Base-by-base conservation (phyloP, 2,888 invertebrate species). In the Amitus sp. region DNA sequence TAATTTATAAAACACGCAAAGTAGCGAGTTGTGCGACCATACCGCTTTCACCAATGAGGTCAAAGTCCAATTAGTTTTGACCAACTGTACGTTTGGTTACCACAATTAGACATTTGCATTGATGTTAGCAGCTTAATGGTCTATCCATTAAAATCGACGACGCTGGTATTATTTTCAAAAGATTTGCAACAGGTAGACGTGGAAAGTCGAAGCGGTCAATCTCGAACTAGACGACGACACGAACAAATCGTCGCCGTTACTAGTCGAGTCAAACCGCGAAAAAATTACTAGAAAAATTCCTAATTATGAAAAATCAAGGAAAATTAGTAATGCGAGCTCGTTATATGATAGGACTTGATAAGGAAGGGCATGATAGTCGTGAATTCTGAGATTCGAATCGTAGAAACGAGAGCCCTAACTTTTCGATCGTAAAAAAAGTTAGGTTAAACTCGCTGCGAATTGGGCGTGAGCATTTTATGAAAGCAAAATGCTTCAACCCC, bases 101-200 rank as follows among this genome's bases (percentile, higher is more conserved):
- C 71, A 79, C 78, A 79, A 78, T 78, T 79, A 79, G 79, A 79
- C 79, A 79, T 79, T 79, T 79, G 79, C 79, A 79, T 79, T 79
- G 78, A 77, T 78, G 79, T 78, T 75, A 79, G 79, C 79, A 78
- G 78, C 74, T 66, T 67, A 67, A 70, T 33, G 74, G 79, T 76
- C 78, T 68, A 51, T 64, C 40, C 52, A 39, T 39, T 39, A 12
- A 39, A 15, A 39, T 39, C 39, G 39, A 7, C 17, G 15, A 17
- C 15, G 47, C 46, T 40, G 19, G 40, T 49, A 52, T 52, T 55
- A 42, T 48, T 48, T 48, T 52, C 20, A 53, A n/a, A 43, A 40
- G 54, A 47, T 39, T 54, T 47, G 37, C 18, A 43, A 13, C 42
- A 47, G 30, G 43, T 17, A 40, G 45, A 40, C 9, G 46, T 19